A percentile compares a stretch with the other conserved stretches of the same genome.
Conservation (phyloP, 2,888 invertebrate species). For the Heterodera filipjevi region DNA sequence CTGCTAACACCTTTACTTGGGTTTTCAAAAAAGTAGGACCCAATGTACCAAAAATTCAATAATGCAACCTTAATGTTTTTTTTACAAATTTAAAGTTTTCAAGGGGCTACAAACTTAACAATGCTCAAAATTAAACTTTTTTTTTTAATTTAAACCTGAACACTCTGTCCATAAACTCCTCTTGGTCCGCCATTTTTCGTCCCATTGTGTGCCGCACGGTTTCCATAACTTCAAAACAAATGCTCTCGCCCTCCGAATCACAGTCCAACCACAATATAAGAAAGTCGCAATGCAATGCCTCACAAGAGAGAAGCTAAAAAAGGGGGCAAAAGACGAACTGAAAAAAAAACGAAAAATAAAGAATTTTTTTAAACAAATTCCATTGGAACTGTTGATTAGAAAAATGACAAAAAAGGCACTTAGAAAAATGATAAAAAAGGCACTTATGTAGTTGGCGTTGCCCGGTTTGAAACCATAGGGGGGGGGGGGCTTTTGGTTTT, state of each 20-base stretch:
- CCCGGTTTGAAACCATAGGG: too few relatives aligned
- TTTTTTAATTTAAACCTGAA: constrained; percentile 41
- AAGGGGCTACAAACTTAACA: too few relatives aligned
- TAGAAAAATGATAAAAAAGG: too few relatives aligned
- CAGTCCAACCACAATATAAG: constrained; percentile 98
- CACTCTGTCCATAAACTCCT: constrained; percentile 55
- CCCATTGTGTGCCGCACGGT: constrained; percentile 77
- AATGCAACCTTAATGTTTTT: too few relatives aligned
- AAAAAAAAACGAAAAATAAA: constrained; percentile 2
- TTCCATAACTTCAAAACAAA: constrained; percentile 75
- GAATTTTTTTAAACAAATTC: neutral
- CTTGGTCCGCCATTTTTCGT: constrained; percentile 31
- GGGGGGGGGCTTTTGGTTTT: too few relatives aligned
- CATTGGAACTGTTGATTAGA: too few relatives aligned
- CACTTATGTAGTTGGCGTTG: too few relatives aligned
- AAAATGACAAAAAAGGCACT: too few relatives aligned
- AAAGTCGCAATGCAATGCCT: constrained; percentile 79
- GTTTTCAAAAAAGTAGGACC: too few relatives aligned
- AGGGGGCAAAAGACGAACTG: neutral
- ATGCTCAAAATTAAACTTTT: neutral
- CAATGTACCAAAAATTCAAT: too few relatives aligned
- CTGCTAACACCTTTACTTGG: too few relatives aligned
- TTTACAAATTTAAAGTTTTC: too few relatives aligned
- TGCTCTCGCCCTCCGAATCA: constrained; percentile 99
- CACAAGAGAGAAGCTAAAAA: constrained; percentile 55